Percentiles rank a stretch among this genome's conserved stretches.
Conservation (phyloP, 2,888 invertebrate genomes). For the Caenorhabditis japonica region DNA sequence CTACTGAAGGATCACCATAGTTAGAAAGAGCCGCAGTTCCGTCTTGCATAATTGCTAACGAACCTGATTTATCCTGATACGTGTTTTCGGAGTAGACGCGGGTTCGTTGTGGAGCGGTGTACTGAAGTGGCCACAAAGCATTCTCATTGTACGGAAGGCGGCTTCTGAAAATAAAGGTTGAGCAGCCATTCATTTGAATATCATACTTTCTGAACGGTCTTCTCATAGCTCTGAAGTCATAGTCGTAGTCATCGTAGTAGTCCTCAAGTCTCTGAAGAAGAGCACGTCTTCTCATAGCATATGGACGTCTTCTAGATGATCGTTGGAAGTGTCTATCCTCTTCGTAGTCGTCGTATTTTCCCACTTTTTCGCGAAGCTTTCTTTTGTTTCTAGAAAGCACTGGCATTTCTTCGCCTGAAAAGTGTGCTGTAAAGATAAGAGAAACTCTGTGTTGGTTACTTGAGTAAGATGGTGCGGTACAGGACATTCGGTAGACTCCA, state of each 20-base stretch:
- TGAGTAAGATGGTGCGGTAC: slow-evolving; percentile 35
- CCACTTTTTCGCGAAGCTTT: slow-evolving; percentile 45
- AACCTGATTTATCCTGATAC: slow-evolving; percentile 38
- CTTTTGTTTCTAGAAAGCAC: slow-evolving; percentile 49
- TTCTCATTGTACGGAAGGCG: slow-evolving; percentile 43
- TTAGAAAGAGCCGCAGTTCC: slow-evolving; percentile 45
- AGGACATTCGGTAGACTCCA: slow-evolving; percentile 65
- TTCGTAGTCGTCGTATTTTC: slow-evolving; percentile 42
- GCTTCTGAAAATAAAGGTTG: slow-evolving; percentile 26
- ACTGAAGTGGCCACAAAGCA: slow-evolving; percentile 63
- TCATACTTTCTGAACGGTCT: slow-evolving; percentile 44
- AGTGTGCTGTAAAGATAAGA: not conserved
- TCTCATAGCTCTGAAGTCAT: slow-evolving; percentile 34
- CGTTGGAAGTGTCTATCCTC: slow-evolving; percentile 33
- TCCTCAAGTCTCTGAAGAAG: slow-evolving; percentile 52
- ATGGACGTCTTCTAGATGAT: slow-evolving; percentile 27
- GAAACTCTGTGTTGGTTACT: slow-evolving; percentile 7
- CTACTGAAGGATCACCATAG: slow-evolving; percentile 52
- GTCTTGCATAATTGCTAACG: slow-evolving; percentile 38
- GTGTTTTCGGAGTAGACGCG: slow-evolving; percentile 34
- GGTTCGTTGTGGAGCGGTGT: slow-evolving; percentile 33
- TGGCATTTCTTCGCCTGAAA: slow-evolving; percentile 46
- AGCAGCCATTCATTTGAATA: not conserved
- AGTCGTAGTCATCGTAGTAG: slow-evolving; percentile 58
- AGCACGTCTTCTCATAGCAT: slow-evolving; percentile 48